Base-by-base conservation (phyloP, 2,113 vertebrate genomes). In the Scopus umbretta region DNA sequence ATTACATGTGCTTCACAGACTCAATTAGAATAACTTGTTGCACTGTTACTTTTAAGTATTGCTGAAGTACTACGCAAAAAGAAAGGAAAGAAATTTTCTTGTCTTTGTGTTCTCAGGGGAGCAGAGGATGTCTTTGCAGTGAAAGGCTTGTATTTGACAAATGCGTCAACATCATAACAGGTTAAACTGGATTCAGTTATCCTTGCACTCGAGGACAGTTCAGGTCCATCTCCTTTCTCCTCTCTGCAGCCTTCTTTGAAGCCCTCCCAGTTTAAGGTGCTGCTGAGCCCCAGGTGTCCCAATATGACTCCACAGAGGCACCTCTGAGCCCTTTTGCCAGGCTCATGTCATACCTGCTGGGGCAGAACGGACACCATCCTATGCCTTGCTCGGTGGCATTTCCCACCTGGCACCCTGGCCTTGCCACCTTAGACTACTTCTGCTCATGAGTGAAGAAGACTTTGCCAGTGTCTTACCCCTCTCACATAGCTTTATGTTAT, bases 311-410 rank as follows among this genome's bases (percentile, higher is more conserved):
- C 47, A n/a, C 2, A 2, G 40, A 68, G 73, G 8, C 43, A 27
- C 14, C 15, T 79, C 47, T 0, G 3, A 82, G 49, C 43, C 63
- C 49, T 30, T 53, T 43, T 1, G 19, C n/a, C 38, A n/a, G 52
- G 23, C 42, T 82, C 76, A 30, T 0, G 0, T 17, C 25, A 1
- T 4, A 4, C 26, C 11, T 73, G 13, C 45, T 5, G 30, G 21
- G 71, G 11, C 72, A 73, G 40, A 70, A 63, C 3, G 20, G 38
- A 13, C 43, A 58, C 12, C 18, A 3, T 2, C 30, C 20, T 36
- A 0, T 23, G 56, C 53, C 38, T 47, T 11, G 18, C 53, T 70
- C 59, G 55, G 80, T 4, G 30, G 53, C 36, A 16, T 58, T 55
- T 87, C 40, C 61, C 58, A 73, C 42, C 70, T 25, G 38, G 34